phyloP scores from a whole-genome alignment of 2,888 invertebrate genomes.

The Heteromyza rotundicornis region DNA sequence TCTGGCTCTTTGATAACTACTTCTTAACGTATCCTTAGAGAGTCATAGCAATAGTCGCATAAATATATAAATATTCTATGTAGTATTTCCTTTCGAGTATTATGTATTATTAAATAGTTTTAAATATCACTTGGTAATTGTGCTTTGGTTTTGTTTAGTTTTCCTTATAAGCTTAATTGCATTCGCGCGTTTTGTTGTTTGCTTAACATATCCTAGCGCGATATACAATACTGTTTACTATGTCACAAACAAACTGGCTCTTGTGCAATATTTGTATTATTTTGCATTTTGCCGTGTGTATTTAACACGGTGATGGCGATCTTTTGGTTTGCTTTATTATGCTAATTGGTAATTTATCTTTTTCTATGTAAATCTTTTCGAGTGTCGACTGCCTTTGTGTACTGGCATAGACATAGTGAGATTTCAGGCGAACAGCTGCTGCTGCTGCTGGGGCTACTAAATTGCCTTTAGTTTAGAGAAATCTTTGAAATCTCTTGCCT shows the following conservation, averaged over 20 bases:
- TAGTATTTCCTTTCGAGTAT: too few species aligned
- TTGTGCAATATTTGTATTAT: slow-evolving; percentile 29
- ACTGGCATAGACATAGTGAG: neutral
- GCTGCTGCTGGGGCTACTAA: neutral
- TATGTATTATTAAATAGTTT: too few species aligned
- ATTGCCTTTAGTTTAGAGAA: neutral
- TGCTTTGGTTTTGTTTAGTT: slow-evolving; percentile 7
- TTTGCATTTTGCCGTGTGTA: slow-evolving; percentile 30
- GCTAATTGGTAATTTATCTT: slow-evolving; percentile 31
- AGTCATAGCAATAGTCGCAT: too few species aligned
- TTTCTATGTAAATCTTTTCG: neutral
- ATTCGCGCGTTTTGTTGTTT: neutral
- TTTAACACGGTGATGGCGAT: slow-evolving; percentile 25
- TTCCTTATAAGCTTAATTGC: slow-evolving; percentile 3
- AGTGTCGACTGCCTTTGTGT: neutral
- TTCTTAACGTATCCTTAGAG: too few species aligned
- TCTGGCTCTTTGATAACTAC: too few species aligned
- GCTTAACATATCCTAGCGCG: neutral
- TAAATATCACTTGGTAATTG: slow-evolving; percentile 16
- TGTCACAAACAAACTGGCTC: slow-evolving; percentile 25
- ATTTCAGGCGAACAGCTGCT: too few species aligned
- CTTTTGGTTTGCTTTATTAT: slow-evolving; percentile 21
- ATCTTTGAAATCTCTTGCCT: too few species aligned
- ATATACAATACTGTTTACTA: neutral
- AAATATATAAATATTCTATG: too few species aligned